Conservation (phyloP, 2,797 vertebrate genomes). For the Pangasius mekongensis region DNA sequence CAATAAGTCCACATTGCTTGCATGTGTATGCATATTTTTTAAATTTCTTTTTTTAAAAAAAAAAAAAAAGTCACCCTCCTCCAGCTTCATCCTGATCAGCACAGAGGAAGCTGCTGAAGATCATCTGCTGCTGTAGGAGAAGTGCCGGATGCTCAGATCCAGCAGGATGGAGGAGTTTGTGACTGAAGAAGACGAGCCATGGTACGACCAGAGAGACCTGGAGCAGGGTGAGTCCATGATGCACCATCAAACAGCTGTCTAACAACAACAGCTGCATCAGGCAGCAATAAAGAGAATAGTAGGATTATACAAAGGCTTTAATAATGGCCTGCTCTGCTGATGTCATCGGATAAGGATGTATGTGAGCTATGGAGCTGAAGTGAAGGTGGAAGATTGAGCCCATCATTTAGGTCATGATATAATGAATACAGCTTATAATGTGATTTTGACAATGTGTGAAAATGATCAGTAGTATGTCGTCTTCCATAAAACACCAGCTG, state of each 20-base stretch:
- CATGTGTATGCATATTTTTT: neutral
- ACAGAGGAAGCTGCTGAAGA: neutral
- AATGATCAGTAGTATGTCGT: neutral
- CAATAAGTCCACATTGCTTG: neutral
- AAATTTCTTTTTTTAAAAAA: neutral
- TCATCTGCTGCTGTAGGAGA: neutral
- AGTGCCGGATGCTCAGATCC: slow-evolving; percentile 76
- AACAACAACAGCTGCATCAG: slow-evolving; percentile 1
- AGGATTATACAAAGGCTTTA: neutral
- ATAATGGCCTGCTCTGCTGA: slow-evolving; percentile 19
- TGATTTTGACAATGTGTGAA: neutral
- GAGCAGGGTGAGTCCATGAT: slow-evolving; percentile 86
- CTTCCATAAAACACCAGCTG: neutral
- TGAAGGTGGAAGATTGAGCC: neutral
- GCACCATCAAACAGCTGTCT: neutral
- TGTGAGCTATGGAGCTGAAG: neutral
- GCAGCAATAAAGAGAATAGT: neutral
- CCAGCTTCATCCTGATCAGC: neutral
- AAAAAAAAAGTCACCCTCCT: neutral
- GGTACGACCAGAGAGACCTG: slow-evolving; percentile 95
- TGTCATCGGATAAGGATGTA: neutral
- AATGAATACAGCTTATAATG: neutral
- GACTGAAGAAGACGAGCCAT: slow-evolving; percentile 92
- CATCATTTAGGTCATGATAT: neutral
- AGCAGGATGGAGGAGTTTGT: slow-evolving; percentile 93